phyloP scores from a whole-genome alignment of 2,113 vertebrate species.

The Arizona elegans region DNA sequence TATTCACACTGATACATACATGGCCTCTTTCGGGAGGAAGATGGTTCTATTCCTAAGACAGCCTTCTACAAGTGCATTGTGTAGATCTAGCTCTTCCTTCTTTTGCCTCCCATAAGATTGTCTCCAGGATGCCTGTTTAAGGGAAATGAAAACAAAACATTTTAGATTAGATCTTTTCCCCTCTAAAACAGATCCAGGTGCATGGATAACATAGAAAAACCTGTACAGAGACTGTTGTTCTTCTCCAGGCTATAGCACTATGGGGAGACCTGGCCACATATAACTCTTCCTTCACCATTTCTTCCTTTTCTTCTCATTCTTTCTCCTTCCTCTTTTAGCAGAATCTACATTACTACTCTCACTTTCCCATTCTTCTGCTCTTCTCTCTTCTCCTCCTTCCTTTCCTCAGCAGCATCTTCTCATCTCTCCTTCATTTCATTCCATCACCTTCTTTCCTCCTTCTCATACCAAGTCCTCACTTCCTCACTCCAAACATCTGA shows the following conservation, averaged over 20 bases:
- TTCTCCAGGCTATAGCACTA: background rate
- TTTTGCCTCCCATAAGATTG: too few relatives aligned
- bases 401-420: background rate
- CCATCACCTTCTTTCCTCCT: background rate
- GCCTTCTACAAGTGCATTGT: too few relatives aligned
- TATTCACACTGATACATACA: too few relatives aligned
- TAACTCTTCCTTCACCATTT: background rate
- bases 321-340: background rate
- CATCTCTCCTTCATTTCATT: background rate
- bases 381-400: background rate
- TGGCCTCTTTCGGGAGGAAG: too few relatives aligned
- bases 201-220: background rate
- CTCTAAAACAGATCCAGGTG: too few relatives aligned
- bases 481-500: background rate
- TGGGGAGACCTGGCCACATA: background rate
- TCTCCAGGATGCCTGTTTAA: too few relatives aligned
- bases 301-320: background rate
- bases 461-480: background rate
- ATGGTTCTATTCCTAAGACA: too few relatives aligned
- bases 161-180: too few relatives aligned
- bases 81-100: too few relatives aligned
- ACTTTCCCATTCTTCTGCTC: background rate
- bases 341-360: background rate
- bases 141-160: too few relatives aligned
- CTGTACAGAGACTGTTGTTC: background rate